Evolutionary conservation across 2,888 invertebrate genomes (phyloP).

Genomic region (Stenotaenia linearis): DNA sequence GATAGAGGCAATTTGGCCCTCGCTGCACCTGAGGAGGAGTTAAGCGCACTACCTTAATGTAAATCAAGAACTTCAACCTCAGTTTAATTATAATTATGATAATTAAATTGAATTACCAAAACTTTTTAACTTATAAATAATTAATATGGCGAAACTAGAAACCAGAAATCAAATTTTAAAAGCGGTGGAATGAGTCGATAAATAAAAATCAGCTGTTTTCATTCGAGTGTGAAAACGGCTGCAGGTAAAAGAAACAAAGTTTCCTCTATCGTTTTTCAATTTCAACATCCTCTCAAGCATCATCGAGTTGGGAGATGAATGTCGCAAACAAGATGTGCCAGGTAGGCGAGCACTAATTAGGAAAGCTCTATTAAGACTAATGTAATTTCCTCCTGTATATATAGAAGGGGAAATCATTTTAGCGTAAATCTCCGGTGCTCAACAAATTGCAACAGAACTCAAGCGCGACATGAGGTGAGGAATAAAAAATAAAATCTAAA

Average conservation of each 20-base stretch:
- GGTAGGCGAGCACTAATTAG: constrained; percentile 7
- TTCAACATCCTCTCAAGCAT: neutral
- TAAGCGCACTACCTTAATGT: neutral
- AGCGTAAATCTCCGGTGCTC: neutral
- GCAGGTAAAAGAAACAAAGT: neutral
- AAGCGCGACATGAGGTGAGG: neutral
- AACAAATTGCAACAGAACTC: neutral
- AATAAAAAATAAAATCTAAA: neutral
- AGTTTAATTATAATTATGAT: constrained; percentile 2
- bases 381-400: neutral
- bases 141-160: neutral
- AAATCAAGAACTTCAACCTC: neutral
- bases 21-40: neutral
- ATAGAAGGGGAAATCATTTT: neutral
- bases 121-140: neutral
- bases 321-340: constrained; percentile 4
- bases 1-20: neutral
- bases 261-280: neutral
- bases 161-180: neutral
- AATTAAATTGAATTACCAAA: neutral
- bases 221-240: neutral
- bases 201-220: neutral
- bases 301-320: neutral
- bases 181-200: neutral
- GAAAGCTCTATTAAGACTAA: constrained; percentile 14